A percentile compares a stretch with the other conserved stretches of the same genome.
These are phyloP conservation scores for Lagodon rhomboides DNA, from an alignment of 2,797 vertebrate species.

Conservation along the genomic window DNA sequence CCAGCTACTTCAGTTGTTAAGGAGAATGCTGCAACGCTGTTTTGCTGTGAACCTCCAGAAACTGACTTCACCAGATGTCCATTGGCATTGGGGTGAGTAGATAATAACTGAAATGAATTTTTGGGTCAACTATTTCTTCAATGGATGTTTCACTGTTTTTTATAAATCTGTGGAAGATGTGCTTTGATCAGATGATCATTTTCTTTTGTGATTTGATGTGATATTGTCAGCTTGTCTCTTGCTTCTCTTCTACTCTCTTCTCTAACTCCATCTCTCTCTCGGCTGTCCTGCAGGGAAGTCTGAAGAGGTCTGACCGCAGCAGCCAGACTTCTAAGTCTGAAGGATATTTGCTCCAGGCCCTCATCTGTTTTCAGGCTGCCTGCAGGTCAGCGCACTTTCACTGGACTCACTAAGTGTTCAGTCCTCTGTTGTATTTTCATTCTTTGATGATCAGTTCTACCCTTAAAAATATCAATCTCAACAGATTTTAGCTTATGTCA, in stretches of 20 bases:
- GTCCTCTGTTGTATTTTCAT: neutral
- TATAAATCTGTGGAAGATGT: neutral
- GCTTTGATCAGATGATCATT: conserved; percentile 8
- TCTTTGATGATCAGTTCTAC: neutral
- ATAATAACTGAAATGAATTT: no score
- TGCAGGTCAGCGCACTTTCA: conserved; percentile 89
- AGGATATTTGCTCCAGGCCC: conserved; percentile 86
- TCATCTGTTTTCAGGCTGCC: conserved; percentile 90
- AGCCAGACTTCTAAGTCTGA: conserved; percentile 74
- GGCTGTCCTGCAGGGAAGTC: conserved; percentile 59
- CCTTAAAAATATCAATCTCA: neutral
- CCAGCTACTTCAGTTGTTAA: no score
- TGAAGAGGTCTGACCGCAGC: conserved; percentile 55
- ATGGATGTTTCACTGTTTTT: neutral
- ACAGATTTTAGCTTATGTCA: neutral
- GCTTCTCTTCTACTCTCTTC: neutral
- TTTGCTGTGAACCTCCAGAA: no score
- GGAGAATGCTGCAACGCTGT: no score
- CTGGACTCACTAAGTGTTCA: neutral
- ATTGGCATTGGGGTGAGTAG: no score
- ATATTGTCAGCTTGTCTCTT: neutral
- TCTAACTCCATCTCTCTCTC: conserved; percentile 11
- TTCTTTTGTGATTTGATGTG: neutral
- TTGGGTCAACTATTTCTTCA: no score
- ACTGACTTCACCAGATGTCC: no score